Percentiles rank a stretch among this genome's conserved stretches.
Conservation (phyloP, 2,797 vertebrate species). For the Onychomys arenicola region DNA sequence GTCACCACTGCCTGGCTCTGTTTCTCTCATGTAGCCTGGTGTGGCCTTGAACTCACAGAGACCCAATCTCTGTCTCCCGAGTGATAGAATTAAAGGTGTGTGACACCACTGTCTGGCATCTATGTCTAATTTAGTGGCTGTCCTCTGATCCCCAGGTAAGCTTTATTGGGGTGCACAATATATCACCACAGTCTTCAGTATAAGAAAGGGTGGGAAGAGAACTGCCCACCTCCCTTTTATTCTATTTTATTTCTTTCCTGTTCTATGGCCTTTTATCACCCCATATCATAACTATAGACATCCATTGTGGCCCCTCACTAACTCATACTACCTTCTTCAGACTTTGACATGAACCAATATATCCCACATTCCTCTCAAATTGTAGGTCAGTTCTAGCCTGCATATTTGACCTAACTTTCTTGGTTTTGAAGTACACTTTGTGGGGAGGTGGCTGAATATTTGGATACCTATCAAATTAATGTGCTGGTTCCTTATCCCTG, state of each 20-base stretch:
- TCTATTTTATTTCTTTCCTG: background rate
- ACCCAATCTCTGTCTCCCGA: too few relatives aligned
- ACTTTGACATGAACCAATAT: background rate
- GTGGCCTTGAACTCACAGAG: too few relatives aligned
- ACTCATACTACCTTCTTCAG: background rate
- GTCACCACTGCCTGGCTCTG: too few relatives aligned
- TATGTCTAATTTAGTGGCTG: too few relatives aligned
- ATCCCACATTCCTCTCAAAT: background rate
- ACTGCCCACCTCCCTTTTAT: background rate
- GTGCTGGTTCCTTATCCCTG: background rate
- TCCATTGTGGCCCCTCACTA: background rate
- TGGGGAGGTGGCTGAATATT: background rate
- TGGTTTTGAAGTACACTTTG: background rate
- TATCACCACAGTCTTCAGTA: background rate
- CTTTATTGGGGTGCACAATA: too few relatives aligned
- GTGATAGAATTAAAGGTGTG: too few relatives aligned
- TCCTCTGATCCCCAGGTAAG: too few relatives aligned
- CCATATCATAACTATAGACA: background rate
- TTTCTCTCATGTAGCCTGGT: too few relatives aligned
- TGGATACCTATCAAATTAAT: background rate
- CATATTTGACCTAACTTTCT: background rate
- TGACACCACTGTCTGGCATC: too few relatives aligned
- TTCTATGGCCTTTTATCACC: background rate
- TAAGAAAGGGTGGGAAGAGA: background rate
- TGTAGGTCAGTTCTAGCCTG: background rate